Evolutionary conservation across 2,113 vertebrate genomes (phyloP).

Genomic region (Pangasianodon gigas): DNA sequence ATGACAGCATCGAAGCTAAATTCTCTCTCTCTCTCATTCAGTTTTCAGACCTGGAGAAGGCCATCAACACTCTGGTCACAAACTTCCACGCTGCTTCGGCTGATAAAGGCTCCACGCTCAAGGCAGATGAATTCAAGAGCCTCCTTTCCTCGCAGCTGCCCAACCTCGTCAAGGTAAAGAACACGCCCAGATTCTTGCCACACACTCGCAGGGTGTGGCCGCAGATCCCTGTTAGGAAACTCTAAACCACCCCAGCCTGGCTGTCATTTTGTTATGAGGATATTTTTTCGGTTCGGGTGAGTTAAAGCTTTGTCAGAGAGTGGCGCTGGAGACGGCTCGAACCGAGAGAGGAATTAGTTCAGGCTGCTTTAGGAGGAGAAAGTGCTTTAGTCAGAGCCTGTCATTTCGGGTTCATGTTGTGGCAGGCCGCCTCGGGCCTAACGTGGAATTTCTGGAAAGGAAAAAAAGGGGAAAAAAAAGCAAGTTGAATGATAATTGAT

Average conservation of each 20-base stretch:
- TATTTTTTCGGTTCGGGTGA: background rate
- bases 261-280: background rate
- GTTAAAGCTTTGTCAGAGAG: background rate
- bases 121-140: slow-evolving; percentile 71
- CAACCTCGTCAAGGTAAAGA: slow-evolving; percentile 67
- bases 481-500: too few species aligned
- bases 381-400: background rate
- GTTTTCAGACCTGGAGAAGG: slow-evolving; percentile 73
- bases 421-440: slow-evolving; percentile 22
- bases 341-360: background rate
- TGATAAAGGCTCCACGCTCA: slow-evolving; percentile 65
- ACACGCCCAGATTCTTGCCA: slow-evolving; percentile 24
- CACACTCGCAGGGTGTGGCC: slow-evolving; percentile 28
- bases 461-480: background rate
- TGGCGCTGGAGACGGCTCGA: background rate
- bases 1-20: background rate
- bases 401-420: slow-evolving; percentile 8
- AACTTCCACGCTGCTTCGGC: slow-evolving; percentile 72
- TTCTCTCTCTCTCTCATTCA: slow-evolving; percentile 27
- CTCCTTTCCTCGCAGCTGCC: slow-evolving; percentile 72
- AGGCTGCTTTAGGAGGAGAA: slow-evolving; percentile 6
- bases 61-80: slow-evolving; percentile 72
- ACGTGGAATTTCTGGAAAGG: slow-evolving; percentile 9
- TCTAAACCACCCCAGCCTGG: background rate
- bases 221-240: slow-evolving; percentile 33